Evolutionary conservation across 2,797 vertebrate species (phyloP).

Genomic region (Pantherophis vulpinus): DNA sequence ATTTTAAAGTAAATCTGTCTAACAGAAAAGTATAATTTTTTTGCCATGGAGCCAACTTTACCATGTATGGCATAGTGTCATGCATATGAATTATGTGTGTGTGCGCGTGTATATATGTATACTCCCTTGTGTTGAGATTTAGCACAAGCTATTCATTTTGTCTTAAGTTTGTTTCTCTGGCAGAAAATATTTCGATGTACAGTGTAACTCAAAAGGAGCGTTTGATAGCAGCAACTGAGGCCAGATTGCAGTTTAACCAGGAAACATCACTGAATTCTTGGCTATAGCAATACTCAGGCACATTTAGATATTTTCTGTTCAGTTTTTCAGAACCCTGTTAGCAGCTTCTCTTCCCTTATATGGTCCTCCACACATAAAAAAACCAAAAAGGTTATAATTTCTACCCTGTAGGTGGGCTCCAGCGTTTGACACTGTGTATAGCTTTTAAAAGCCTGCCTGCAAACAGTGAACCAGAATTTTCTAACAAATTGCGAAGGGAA

Average conservation of each 20-base stretch:
- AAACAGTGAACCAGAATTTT: constrained; percentile 53
- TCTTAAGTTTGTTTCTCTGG: neutral
- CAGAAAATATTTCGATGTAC: neutral
- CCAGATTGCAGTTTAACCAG: neutral
- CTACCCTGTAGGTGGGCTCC: constrained; percentile 21
- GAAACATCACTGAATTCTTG: neutral
- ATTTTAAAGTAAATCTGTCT: neutral
- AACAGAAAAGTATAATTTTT: neutral
- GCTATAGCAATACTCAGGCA: neutral
- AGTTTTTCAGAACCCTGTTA: neutral
- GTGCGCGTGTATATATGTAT: no score
- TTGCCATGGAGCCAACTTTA: neutral
- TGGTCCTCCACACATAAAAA: constrained; percentile 30
- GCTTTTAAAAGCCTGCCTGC: constrained; percentile 52
- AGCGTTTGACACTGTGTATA: constrained; percentile 27
- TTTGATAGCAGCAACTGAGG: neutral
- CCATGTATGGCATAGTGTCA: neutral
- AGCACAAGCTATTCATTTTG: neutral
- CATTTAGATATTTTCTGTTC: neutral
- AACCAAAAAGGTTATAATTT: constrained; percentile 45
- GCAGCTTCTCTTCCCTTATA: constrained; percentile 46
- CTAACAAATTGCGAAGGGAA: constrained; percentile 59
- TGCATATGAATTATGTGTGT: neutral
- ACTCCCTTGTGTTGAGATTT: neutral
- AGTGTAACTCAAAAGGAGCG: neutral